Evolutionary conservation across 1,140 invertebrate genomes (phyloP).

Genomic region (Drosophila tani): DNA sequence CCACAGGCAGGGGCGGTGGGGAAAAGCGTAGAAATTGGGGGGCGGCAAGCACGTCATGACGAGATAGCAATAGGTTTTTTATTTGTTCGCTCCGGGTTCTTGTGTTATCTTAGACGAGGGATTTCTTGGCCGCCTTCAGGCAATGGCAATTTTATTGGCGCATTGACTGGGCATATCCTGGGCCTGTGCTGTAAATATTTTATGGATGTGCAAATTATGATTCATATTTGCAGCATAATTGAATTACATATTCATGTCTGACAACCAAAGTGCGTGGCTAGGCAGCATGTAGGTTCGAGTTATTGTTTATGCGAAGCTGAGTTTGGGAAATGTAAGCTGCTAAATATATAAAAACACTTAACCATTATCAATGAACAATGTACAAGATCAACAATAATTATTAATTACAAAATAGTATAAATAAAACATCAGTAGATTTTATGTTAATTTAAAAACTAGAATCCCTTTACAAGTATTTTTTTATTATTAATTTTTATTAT

Average conservation of each 20-base stretch:
- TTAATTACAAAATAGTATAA: no score
- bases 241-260: slow-evolving; percentile 37
- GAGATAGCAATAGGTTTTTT: slow-evolving; percentile 17
- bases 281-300: no score
- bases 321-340: background rate
- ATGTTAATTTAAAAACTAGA: no score
- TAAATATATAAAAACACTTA: background rate
- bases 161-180: slow-evolving; percentile 12
- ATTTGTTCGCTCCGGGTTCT: slow-evolving; percentile 4
- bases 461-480: no score
- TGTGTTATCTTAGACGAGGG: slow-evolving; percentile 31
- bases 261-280: background rate
- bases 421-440: no score
- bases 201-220: slow-evolving; percentile 32
- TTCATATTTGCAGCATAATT: slow-evolving; percentile 44
- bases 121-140: slow-evolving; percentile 1
- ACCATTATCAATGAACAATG: no score
- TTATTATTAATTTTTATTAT: no score
- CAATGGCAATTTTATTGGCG: slow-evolving; percentile 24
- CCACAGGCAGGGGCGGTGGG: background rate
- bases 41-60: slow-evolving; percentile 4
- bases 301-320: background rate
- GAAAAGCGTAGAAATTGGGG: background rate
- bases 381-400: background rate
- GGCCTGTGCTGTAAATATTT: slow-evolving; percentile 6